Conservation (phyloP, 2,113 vertebrate species). For the Syrmaticus mikado region DNA sequence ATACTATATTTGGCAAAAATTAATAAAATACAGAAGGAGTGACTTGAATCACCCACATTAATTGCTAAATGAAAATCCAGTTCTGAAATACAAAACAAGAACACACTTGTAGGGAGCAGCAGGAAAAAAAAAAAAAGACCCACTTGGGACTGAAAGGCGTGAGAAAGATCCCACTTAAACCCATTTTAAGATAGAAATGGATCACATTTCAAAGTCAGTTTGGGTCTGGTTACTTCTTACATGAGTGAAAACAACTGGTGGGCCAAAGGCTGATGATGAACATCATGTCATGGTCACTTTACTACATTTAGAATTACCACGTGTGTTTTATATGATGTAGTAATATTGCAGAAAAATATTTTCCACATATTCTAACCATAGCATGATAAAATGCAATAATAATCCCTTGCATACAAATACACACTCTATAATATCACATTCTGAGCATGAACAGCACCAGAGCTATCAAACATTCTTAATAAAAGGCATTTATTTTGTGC, state of each 20-base stretch:
- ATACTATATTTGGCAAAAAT: conserved; percentile 69
- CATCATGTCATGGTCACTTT: neutral
- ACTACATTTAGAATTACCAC: neutral
- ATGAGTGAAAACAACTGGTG: neutral
- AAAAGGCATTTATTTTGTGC: neutral
- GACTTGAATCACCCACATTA: conserved; percentile 53
- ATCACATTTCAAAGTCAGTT: neutral
- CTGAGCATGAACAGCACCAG: neutral
- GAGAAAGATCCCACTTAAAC: neutral
- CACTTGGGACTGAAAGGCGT: neutral
- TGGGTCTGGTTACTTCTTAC: neutral
- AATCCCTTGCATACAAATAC: neutral
- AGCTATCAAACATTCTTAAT: neutral
- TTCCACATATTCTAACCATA: neutral
- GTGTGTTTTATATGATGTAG: neutral
- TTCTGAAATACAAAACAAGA: conserved; percentile 44
- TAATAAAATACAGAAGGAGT: conserved; percentile 64
- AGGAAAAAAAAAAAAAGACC: neutral
- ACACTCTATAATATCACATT: neutral
- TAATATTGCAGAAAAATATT: neutral
- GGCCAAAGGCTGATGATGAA: neutral
- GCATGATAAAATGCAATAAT: neutral
- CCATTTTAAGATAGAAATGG: neutral
- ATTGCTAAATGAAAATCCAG: conserved; percentile 50
- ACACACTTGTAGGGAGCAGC: neutral